Conservation (phyloP, 1,140 invertebrate species). For the Cyphomyrmex costatus region DNA sequence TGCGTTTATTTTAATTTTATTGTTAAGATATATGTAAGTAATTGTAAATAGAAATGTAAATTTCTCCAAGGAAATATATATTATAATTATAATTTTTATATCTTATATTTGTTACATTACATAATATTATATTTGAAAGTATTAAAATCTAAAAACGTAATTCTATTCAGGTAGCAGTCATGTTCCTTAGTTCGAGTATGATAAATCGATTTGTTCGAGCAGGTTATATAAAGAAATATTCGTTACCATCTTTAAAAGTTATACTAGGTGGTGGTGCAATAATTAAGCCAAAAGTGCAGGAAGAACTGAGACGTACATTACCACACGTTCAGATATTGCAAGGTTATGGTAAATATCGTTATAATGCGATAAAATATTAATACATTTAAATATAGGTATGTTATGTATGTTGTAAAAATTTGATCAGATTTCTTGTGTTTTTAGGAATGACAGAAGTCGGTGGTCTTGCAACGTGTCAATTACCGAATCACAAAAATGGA, state of each 20-base stretch:
- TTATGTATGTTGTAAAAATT: not conserved
- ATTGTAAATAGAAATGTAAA: too few relatives aligned
- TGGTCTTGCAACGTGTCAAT: conserved; percentile 45
- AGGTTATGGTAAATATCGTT: conserved; percentile 73
- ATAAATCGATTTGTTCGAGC: conserved; percentile 71
- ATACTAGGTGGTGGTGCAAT: conserved; percentile 80
- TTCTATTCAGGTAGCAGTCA: conserved; percentile 58
- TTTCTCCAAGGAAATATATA: not conserved
- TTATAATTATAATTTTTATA: not conserved
- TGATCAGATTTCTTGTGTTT: not conserved
- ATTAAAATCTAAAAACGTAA: not conserved
- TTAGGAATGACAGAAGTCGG: conserved; percentile 80
- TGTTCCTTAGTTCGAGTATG: conserved; percentile 71
- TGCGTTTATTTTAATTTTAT: not conserved
- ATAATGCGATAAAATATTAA: not conserved
- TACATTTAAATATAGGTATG: conserved; percentile 1
- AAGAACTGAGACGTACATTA: conserved; percentile 59
- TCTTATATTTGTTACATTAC: not conserved
- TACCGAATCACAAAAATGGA: conserved; percentile 45
- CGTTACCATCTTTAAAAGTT: conserved; percentile 65
- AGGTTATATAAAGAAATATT: conserved; percentile 15
- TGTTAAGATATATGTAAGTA: too few relatives aligned
- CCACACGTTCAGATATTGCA: conserved; percentile 65
- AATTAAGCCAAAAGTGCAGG: conserved; percentile 68
- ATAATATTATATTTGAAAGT: not conserved